Evolutionary conservation across 1,140 invertebrate genomes (phyloP).

Genomic region (Drosophila saltans): DNA sequence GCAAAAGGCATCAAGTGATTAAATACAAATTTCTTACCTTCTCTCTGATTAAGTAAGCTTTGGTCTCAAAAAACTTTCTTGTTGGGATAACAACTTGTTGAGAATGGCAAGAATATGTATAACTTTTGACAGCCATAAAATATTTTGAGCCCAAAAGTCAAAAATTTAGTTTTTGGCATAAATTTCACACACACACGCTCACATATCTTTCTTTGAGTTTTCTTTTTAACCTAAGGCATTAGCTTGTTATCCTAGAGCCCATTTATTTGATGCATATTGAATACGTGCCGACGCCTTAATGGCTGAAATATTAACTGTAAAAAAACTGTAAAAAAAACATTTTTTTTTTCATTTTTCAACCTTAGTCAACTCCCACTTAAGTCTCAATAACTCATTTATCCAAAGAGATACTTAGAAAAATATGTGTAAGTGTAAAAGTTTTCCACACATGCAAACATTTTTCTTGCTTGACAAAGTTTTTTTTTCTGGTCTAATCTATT

Average conservation of each 20-base stretch:
- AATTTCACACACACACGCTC: slow-evolving; percentile 6
- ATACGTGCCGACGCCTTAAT: slow-evolving; percentile 54
- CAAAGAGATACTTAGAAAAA: not conserved
- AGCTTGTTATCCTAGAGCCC: slow-evolving; percentile 12
- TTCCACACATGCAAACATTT: slow-evolving; percentile 38
- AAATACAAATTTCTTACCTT: not conserved
- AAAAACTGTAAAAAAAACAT: slow-evolving; percentile 13
- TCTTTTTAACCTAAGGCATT: slow-evolving; percentile 21
- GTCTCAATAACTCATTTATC: slow-evolving; percentile 15
- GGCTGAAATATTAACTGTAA: slow-evolving; percentile 52
- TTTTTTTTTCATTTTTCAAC: slow-evolving; percentile 38
- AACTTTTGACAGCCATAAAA: slow-evolving; percentile 19
- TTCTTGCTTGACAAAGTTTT: slow-evolving; percentile 51
- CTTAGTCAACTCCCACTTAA: not conserved
- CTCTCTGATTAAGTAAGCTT: too few relatives aligned
- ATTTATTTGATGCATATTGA: slow-evolving; percentile 34
- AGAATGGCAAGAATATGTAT: not conserved
- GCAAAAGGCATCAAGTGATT: not conserved
- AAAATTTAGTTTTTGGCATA: slow-evolving; percentile 38
- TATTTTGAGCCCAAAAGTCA: slow-evolving; percentile 29
- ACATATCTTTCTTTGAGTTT: not conserved
- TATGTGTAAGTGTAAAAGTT: slow-evolving; percentile 27
- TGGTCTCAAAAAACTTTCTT: slow-evolving; percentile 19
- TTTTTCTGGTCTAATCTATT: slow-evolving; percentile 19
- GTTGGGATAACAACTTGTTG: not conserved